Base-by-base conservation (phyloP, 37 sponge, comb jelly and placozoan genomes). In the Aphrocallistes beatrix region DNA sequence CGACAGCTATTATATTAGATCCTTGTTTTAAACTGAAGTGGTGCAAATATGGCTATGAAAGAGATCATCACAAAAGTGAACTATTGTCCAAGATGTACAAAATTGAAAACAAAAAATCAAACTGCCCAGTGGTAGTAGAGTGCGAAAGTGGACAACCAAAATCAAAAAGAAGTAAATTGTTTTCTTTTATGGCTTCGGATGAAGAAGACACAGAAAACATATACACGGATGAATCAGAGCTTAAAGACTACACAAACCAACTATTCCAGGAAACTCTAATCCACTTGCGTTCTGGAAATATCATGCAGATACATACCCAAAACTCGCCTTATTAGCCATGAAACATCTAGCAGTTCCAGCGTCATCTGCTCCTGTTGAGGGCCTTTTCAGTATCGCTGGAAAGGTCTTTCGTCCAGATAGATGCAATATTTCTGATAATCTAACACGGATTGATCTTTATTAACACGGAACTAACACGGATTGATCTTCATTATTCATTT, bases 1-100 rank as follows among this genome's bases (percentile, higher is more conserved):
- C 81, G 82, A 39, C 39, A 28, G 87, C 87, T 39, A 36, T 28
- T 39, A 81, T 86, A 86, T 69, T 86, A 39, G 87, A 86, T 39
- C 87, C 87, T 13, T n/a, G 87, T 32, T 86, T 86, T 39, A 86
- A 82, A 38, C 82, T 86, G 39, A 86, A 86, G 47, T 86, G 87
- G 82, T 86, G 82, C 82, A 17, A 84, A 60, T 19, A 60, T 60
- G 75, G 75, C 75, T 25, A 60, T 60, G 75, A 60, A 60, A 60
- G 75, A 60, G 34, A 60, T 28, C 75, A 60, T 60, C 75, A 13
- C 8, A 60, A 60, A 60, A 60, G 75, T 60, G 75, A 60, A 60
- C 75, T 60, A 60, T 60, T 60, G 75, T 60, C 75, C 75, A 60
- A 60, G 75, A 60, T 60, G 75, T 60, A 60, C 75, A 60, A 60